These are phyloP conservation scores for Arrhopalites spinosus DNA, from an alignment of 2,888 invertebrate genomes.

Conservation along the genomic window DNA sequence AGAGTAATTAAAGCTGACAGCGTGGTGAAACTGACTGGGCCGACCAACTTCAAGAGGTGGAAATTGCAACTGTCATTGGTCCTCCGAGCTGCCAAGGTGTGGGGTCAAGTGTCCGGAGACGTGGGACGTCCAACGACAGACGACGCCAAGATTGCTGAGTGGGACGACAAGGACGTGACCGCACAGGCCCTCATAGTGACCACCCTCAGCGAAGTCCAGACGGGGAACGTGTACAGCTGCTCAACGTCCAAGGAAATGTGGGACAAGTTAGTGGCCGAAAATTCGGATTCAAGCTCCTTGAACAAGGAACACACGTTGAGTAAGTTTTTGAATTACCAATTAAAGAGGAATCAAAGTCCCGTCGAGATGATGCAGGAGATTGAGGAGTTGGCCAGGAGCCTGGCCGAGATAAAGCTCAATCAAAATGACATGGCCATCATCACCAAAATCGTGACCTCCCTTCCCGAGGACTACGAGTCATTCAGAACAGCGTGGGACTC, in stretches of 20 bases:
- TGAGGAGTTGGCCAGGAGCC: not conserved
- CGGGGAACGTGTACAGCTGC: too few species aligned
- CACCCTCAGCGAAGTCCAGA: too few species aligned
- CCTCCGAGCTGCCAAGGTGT: too few species aligned
- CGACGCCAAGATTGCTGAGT: too few species aligned
- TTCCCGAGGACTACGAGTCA: not conserved
- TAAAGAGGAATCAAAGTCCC: not conserved
- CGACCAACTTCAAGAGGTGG: too few species aligned
- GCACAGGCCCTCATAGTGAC: too few species aligned
- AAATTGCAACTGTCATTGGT: too few species aligned
- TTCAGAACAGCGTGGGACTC: not conserved
- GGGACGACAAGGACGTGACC: too few species aligned
- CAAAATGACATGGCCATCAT: not conserved
- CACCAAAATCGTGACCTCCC: not conserved
- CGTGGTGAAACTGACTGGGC: too few species aligned
- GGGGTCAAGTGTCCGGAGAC: too few species aligned
- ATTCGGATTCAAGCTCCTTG: not conserved
- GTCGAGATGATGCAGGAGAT: not conserved
- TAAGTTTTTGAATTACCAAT: not conserved
- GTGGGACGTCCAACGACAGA: too few species aligned
- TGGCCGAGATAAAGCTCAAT: not conserved
- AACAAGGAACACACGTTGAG: slow-evolving; percentile 5
- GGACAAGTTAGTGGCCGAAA: not conserved
- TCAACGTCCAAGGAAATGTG: not conserved
- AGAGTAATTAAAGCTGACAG: too few species aligned